A percentile compares a stretch with the other conserved stretches of the same genome.
Evolutionary conservation across 2,888 invertebrate genomes (phyloP).

Genomic region (Geophilus truncorum): DNA sequence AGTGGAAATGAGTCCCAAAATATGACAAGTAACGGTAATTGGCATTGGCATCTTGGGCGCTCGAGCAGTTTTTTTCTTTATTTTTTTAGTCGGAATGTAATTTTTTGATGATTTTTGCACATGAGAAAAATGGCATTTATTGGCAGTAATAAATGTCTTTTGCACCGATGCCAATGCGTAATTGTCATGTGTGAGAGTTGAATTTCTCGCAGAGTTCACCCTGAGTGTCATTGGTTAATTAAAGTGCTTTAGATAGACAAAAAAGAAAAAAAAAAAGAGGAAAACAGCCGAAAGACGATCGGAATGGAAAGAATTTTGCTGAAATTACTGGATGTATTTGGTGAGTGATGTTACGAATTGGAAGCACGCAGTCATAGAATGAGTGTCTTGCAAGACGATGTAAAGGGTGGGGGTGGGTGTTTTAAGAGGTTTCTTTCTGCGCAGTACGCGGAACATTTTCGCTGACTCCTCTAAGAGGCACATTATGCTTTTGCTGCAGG

Average conservation of each 20-base stretch:
- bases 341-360: slow-evolving; percentile 27
- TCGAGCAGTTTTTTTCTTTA: not conserved
- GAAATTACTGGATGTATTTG: slow-evolving; percentile 17
- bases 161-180: not conserved
- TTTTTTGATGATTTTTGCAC: slow-evolving; percentile 9
- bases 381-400: slow-evolving; percentile 25
- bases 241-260: not conserved
- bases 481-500: slow-evolving; percentile 27
- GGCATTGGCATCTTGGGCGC: not conserved
- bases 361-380: slow-evolving; percentile 25
- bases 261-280: not conserved
- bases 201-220: not conserved
- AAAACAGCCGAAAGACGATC: not conserved
- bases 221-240: slow-evolving; percentile 1
- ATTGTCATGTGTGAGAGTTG: not conserved
- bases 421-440: slow-evolving; percentile 22
- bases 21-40: slow-evolving; percentile 11
- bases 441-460: slow-evolving; percentile 20
- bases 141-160: not conserved
- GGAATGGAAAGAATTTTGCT: slow-evolving; percentile 1
- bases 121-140: not conserved
- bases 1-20: not conserved
- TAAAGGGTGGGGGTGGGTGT: not conserved
- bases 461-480: slow-evolving; percentile 25
- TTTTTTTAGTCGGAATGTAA: not conserved